Percentiles rank a stretch among this genome's conserved stretches.
Conservation (phyloP, 1,140 invertebrate genomes). For the Drosophila aff. region DNA sequence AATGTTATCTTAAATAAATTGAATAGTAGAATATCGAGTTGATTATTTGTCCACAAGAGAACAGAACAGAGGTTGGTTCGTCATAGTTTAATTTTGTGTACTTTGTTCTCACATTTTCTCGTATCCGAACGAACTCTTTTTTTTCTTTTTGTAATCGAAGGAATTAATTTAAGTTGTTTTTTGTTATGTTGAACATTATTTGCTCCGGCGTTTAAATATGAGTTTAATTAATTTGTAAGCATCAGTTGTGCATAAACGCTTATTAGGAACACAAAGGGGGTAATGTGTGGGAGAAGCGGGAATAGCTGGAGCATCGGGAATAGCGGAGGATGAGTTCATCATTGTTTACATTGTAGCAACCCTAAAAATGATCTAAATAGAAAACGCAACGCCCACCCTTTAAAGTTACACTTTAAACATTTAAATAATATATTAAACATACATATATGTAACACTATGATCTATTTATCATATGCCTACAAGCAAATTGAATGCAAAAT, state of each 20-base stretch:
- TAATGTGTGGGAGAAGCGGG: not conserved
- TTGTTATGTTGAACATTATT: constrained; percentile 65
- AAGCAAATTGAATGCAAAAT: constrained; percentile 48
- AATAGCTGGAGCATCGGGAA: not conserved
- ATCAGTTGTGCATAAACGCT: constrained; percentile 53
- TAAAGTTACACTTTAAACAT: constrained; percentile 57
- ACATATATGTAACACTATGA: constrained; percentile 50
- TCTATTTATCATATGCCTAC: constrained; percentile 53
- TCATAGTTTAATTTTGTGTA: constrained; percentile 47
- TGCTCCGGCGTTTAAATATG: constrained; percentile 51
- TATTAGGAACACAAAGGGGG: constrained; percentile 29
- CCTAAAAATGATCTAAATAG: constrained; percentile 44
- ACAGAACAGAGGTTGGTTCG: not conserved
- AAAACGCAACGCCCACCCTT: constrained; percentile 67
- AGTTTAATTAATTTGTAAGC: constrained; percentile 60
- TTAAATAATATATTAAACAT: constrained; percentile 37
- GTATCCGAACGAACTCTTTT: not conserved
- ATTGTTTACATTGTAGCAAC: constrained; percentile 35
- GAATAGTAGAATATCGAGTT: constrained; percentile 39
- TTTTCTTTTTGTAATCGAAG: constrained; percentile 21
- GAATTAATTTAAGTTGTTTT: constrained; percentile 64
- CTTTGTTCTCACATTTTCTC: constrained; percentile 15
- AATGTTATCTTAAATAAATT: constrained; percentile 62
- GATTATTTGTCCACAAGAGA: constrained; percentile 13
- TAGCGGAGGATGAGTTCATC: constrained; percentile 10